Base-by-base conservation (phyloP, 2,113 vertebrate species). In the Gobiocypris rarus region DNA sequence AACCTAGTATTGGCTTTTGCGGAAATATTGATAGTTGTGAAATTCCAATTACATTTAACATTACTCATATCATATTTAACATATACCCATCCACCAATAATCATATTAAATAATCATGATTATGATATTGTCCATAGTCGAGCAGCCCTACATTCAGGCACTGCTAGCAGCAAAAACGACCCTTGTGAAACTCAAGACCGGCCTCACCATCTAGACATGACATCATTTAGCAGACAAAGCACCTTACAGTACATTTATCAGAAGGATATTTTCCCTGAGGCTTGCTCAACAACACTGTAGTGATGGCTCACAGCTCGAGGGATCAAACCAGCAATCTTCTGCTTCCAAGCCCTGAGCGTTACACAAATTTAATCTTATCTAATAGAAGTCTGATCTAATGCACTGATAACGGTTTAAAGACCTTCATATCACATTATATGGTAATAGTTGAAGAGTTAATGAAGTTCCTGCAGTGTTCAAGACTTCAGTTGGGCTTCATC, bases 151-250 rank as follows among this genome's bases (percentile, higher is more conserved):
- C 15, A 54, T 76, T 75, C 19, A 38, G 22, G 9, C 1, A 15
- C 75, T 43, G 54, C 54, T 38, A 24, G 22, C 31, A 59, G 34
- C 52, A 61, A 38, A 41, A 3, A 7, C 7, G 0, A 43, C n/a
- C 13, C 19, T 43, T 24, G 7, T 15, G 38, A 9, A 24, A 17
- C 43, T 17, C 43, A 52, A 70, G 4, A 70, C 13, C 9, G 4
- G 34, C 43, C 9, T 75, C 45, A 48, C n/a, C 69, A 73, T 45
- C 41, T 28, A 77, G 52, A 59, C 19, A 41, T 59, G 75, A 77
- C 58, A 61, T 63, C 2, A 61, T 79, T 79, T 48, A 17, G 76
- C 56, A 63, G 56, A 79, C 75, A 75, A 74, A 75, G 50, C 74
- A 43, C 5, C 31, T 76, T 38, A 76, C 15, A 61, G 34, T 8